Evolutionary conservation across 2,888 invertebrate genomes (phyloP).

Genomic region (Neria commutata): DNA sequence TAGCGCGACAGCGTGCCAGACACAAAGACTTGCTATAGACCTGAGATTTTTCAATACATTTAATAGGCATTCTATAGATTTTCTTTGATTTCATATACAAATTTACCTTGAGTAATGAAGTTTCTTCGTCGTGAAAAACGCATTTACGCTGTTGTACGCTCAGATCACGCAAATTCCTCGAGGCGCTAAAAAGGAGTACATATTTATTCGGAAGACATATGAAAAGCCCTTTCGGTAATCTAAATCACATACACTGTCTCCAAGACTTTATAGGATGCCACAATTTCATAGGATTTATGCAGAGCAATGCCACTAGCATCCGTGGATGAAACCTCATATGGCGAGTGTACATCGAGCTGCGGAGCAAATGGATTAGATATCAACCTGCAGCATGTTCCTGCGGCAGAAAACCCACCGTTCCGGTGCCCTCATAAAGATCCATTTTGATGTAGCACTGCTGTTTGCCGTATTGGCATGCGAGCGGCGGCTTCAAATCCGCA

Average conservation of each 20-base stretch:
- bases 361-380: background rate
- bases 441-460: slow-evolving; percentile 58
- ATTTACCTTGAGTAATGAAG: slow-evolving; percentile 56
- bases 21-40: slow-evolving; percentile 57
- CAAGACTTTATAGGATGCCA: slow-evolving; percentile 53
- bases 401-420: slow-evolving; percentile 50
- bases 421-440: slow-evolving; percentile 56
- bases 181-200: slow-evolving; percentile 40
- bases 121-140: slow-evolving; percentile 64
- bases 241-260: slow-evolving; percentile 56
- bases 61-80: too few species aligned
- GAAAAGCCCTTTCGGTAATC: background rate
- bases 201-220: background rate
- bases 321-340: slow-evolving; percentile 53
- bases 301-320: slow-evolving; percentile 48
- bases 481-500: slow-evolving; percentile 37
- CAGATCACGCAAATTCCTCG: slow-evolving; percentile 57
- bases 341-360: slow-evolving; percentile 57
- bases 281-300: slow-evolving; percentile 56
- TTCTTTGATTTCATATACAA: background rate
- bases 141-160: slow-evolving; percentile 63
- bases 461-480: slow-evolving; percentile 55
- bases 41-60: too few species aligned
- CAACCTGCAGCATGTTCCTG: background rate
- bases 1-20: slow-evolving; percentile 62